Base-by-base conservation (phyloP, 1,140 invertebrate species). In the Mamestra configurata region DNA sequence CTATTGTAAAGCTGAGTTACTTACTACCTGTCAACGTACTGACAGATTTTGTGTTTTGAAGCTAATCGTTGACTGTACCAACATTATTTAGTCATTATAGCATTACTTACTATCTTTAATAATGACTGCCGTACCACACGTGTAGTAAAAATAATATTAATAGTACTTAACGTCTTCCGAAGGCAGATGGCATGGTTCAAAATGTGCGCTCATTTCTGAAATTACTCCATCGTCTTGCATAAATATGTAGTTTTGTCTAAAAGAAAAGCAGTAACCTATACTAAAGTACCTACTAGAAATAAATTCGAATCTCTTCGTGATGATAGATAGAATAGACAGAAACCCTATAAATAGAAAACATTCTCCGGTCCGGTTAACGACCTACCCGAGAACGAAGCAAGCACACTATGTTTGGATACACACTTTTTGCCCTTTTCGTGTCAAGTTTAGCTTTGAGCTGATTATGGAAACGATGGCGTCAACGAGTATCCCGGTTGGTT, bases 401-500 rank as follows among this genome's bases (percentile, higher is more conserved):
- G 18, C 61, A 66, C 35, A 66, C n/a, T n/a, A n/a, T 66, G 61
- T 40, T 66, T 66, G 6, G 35, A n/a, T 66, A 40, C 40, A 64
- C 35, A 40, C 18, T 40, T 40, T 40, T 66, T 66, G n/a, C 61
- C 61, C 61, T 20, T 22, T 66, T 40, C 61, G 5, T 22, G 35
- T 43, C 61, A 66, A 43, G 61, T 66, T 7, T 66, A 43, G 8
- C 22, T n/a, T 35, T 20, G 22, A 24, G 1, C 40, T 22, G 66
- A 70, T 46, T 49, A 49, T 70, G 11, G 40, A 20, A 46, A n/a
- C 24, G n/a, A 43, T 22, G 40, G 13, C 40, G 40, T 46, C 66
- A 70, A 49, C 13, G 66, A 46, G 6, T 49, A 66, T 40, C 66
- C 66, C 31, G 4, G 22, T 70, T 70, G 18, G 64, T 68, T 46